A percentile compares a stretch with the other conserved stretches of the same genome.
phyloP scores from a whole-genome alignment of 2,797 vertebrate genomes.

The Numenius phaeopus region DNA sequence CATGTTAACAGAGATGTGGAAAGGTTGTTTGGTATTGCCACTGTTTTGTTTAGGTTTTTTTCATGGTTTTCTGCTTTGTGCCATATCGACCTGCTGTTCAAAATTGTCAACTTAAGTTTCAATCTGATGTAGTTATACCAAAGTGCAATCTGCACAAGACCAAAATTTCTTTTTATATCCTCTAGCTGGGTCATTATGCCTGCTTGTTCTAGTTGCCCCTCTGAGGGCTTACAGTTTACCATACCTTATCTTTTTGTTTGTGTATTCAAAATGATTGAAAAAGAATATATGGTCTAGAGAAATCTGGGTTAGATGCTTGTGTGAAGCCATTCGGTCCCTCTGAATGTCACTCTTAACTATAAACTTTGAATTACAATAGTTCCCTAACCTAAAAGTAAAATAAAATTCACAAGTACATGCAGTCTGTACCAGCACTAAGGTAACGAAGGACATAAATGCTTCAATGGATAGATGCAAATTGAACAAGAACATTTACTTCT shows the following conservation, averaged over 20 bases:
- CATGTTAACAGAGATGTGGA: constrained; percentile 62
- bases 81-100: constrained; percentile 57
- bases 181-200: constrained; percentile 33
- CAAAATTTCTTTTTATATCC: constrained; percentile 54
- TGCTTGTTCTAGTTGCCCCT: constrained; percentile 31
- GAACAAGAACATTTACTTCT: background rate
- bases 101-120: constrained; percentile 31
- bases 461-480: background rate
- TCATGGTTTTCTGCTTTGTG: constrained; percentile 34
- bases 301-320: background rate
- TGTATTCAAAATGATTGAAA: background rate
- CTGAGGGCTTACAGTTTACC: background rate
- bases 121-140: constrained; percentile 23
- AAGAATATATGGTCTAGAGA: background rate
- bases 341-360: background rate
- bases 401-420: background rate
- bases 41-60: constrained; percentile 45
- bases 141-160: constrained; percentile 23
- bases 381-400: background rate
- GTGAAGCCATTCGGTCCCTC: background rate
- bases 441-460: background rate
- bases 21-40: constrained; percentile 56
- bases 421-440: background rate
- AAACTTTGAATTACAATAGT: background rate
- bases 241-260: background rate